Conservation (phyloP, 2,888 invertebrate species). For the Stramonita haemastoma region DNA sequence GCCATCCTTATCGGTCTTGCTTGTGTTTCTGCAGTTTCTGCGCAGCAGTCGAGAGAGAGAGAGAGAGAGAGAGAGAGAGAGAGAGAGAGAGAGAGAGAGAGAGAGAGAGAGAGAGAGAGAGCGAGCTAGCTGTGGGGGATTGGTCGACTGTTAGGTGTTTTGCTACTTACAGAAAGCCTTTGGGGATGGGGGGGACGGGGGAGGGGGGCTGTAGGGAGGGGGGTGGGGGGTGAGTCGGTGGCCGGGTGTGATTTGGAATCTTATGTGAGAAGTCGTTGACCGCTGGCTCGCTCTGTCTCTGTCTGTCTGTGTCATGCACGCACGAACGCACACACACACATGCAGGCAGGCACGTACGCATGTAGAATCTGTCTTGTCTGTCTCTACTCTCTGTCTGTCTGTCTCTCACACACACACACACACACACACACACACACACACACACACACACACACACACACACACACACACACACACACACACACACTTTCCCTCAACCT, state of each 20-base stretch:
- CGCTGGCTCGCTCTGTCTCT: background rate
- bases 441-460: constrained; percentile 17
- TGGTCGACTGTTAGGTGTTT: too few species aligned
- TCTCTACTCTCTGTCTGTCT: background rate
- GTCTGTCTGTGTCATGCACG: too few species aligned
- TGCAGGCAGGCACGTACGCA: background rate
- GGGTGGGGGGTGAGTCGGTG: background rate
- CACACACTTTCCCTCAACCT: too few species aligned
- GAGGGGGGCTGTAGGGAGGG: background rate
- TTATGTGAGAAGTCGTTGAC: background rate
- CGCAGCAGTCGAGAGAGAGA: background rate
- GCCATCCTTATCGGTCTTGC: too few species aligned
- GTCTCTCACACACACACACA: background rate
- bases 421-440: background rate
- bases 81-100: background rate
- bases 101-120: constrained; percentile 10
- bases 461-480: background rate
- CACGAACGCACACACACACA: background rate
- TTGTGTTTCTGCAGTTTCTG: too few species aligned
- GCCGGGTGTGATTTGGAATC: too few species aligned
- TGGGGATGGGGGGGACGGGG: too few species aligned
- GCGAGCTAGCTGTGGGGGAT: too few species aligned
- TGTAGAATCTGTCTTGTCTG: constrained; percentile 4
- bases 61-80: constrained; percentile 19
- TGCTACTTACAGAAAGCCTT: too few species aligned